Base-by-base conservation (phyloP, 2,797 vertebrate species). In the Apodemus agrarius region DNA sequence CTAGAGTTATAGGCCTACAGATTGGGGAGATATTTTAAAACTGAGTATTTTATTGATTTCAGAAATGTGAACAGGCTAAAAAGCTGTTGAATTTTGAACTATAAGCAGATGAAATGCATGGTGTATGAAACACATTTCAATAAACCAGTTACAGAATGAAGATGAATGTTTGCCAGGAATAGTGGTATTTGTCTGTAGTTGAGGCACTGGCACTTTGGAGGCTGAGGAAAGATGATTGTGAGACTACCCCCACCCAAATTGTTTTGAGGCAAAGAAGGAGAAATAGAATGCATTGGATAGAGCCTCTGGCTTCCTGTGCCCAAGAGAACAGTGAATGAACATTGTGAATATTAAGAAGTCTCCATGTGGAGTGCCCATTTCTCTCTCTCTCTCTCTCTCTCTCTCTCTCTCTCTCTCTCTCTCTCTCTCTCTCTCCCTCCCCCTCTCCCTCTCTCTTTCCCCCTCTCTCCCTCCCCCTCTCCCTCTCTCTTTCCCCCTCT, bases 121-220 rank as follows among this genome's bases (percentile, higher is more conserved):
- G 21, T 49, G n/a, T 29, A 14, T 96, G 21, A 63, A 65, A 75
- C 89, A 61, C 79, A 89, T 89, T 54, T 91, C 34, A 65, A 24
- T 94, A 86, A 91, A 92, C 0, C 29, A 76, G 1, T 69, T 74
- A 86, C 49, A 37, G 86, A 88, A 67, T 85, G 40, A 34, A 74
- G 52, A 40, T 31, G 79, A 87, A 61, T 46, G 12, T 9, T 78
- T 0, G 3, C 10, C 4, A 26, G 6, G 8, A 49, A 37, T 54
- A 52, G 7, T 29, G 46, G 34, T 2, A 26, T 24, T 72, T 17
- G 22, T 8, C 21, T 52, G 10, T 86, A 8, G 10, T 49, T 79
- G 29, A 34, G 76, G 76, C 29, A 43, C 31, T 80, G 46, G 31
- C 83, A 52, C 12, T 54, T 6, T 10, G 6, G 13, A 86, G 65